phyloP scores from a whole-genome alignment of 2,113 vertebrate species.

The Xenopus laevis region DNA sequence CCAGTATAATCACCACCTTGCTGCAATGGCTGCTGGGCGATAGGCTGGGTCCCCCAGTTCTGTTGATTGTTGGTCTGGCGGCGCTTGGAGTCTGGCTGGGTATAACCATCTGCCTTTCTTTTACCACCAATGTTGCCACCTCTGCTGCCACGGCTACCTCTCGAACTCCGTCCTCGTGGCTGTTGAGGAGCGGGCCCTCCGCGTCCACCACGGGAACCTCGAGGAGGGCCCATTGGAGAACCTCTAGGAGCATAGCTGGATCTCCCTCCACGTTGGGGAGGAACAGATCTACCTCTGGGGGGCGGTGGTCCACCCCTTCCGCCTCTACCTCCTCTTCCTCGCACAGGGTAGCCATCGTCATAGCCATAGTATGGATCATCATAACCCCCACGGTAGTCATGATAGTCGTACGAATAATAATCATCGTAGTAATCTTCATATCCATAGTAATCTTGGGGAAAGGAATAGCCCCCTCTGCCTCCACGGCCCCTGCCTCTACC shows the following conservation, averaged over 20 bases:
- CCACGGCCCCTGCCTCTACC: conserved; percentile 87
- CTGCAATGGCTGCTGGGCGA: conserved; percentile 97
- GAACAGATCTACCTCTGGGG: conserved; percentile 80
- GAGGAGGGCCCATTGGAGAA: conserved; percentile 84
- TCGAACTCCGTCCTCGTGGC: conserved; percentile 85
- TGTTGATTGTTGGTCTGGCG: conserved; percentile 98
- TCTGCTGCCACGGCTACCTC: conserved; percentile 89
- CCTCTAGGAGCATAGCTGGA: conserved; percentile 91
- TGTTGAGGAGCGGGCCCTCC: conserved; percentile 78
- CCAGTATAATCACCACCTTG: conserved; percentile 98
- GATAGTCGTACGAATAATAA: conserved; percentile 96
- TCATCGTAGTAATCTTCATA: conserved; percentile 98
- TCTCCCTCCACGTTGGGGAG: conserved; percentile 84
- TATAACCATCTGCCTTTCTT: conserved; percentile 98
- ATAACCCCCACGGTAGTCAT: conserved; percentile 95
- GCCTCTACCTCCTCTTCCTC: conserved; percentile 90
- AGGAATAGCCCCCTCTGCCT: conserved; percentile 89
- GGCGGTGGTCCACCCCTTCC: conserved; percentile 84
- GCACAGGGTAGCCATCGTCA: conserved; percentile 93
- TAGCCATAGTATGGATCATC: conserved; percentile 98
- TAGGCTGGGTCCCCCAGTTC: conserved; percentile 99
- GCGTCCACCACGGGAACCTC: conserved; percentile 87
- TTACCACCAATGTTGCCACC: conserved; percentile 97
- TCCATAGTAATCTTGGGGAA: conserved; percentile 96
- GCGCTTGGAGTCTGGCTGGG: conserved; percentile 96